Conservation (phyloP, 2,113 vertebrate species). For the Circaetus gallicus region DNA sequence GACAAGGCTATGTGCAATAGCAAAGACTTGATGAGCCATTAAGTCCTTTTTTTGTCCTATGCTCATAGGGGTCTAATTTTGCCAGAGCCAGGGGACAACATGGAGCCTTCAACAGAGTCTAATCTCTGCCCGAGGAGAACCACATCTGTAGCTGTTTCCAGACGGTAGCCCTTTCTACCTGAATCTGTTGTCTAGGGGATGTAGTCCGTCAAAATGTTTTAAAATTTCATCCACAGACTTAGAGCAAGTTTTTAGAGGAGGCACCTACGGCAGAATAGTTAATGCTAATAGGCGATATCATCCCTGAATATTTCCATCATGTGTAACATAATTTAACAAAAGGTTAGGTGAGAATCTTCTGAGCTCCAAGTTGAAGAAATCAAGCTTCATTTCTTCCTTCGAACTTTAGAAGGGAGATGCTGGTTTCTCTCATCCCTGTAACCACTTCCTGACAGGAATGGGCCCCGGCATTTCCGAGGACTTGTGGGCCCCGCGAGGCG, state of each 20-base stretch:
- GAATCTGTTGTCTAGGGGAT: not conserved
- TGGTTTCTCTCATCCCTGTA: not conserved
- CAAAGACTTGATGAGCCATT: not conserved
- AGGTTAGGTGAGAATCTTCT: not conserved
- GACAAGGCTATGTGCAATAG: not conserved
- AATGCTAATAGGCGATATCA: not conserved
- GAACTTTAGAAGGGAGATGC: not conserved
- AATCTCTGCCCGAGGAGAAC: not conserved
- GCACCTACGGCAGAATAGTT: not conserved
- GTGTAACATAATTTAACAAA: not conserved
- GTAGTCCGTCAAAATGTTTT: not conserved
- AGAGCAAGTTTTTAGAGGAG: not conserved
- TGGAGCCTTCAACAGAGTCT: not conserved
- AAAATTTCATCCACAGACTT: not conserved
- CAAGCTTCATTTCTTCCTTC: not conserved
- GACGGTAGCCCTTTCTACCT: not conserved
- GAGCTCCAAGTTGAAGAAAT: not conserved
- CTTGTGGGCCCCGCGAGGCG: rapidly evolving
- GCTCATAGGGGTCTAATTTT: not conserved
- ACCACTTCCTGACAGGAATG: rapidly evolving
- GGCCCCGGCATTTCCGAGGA: rapidly evolving
- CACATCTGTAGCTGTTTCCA: not conserved
- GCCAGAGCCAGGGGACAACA: not conserved
- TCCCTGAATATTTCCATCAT: not conserved
- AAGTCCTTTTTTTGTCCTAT: not conserved